Conservation (phyloP, 2,888 invertebrate species). For the Hypomecis punctinalis region DNA sequence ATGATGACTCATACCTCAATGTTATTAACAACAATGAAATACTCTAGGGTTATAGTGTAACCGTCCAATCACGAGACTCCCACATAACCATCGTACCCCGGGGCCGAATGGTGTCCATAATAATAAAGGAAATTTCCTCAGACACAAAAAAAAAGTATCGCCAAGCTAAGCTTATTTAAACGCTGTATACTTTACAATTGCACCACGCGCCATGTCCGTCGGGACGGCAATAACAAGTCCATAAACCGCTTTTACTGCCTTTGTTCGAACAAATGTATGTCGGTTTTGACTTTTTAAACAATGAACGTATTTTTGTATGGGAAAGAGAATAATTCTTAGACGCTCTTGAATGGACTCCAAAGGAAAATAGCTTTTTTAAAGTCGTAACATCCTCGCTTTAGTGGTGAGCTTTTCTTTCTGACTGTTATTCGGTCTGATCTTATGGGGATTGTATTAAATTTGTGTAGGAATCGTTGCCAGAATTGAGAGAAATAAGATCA, state of each 20-base stretch:
- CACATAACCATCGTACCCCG: too few species aligned
- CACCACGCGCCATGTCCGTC: slow-evolving; percentile 66
- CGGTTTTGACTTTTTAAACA: slow-evolving; percentile 84
- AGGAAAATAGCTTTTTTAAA: slow-evolving; percentile 55
- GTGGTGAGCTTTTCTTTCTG: slow-evolving; percentile 27
- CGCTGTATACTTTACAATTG: slow-evolving; percentile 42
- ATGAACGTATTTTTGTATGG: slow-evolving; percentile 80
- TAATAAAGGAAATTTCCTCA: too few species aligned
- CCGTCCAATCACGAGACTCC: too few species aligned
- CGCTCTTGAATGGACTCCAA: slow-evolving; percentile 61
- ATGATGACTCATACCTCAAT: too few species aligned
- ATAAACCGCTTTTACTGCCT: slow-evolving; percentile 85
- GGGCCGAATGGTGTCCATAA: too few species aligned
- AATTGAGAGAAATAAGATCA: not conserved
- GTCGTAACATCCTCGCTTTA: slow-evolving; percentile 42
- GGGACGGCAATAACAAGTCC: slow-evolving; percentile 83
- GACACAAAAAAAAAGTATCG: too few species aligned
- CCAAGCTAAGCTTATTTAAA: too few species aligned
- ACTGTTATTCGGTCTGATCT: slow-evolving; percentile 29
- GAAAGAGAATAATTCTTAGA: slow-evolving; percentile 69
- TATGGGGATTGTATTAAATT: slow-evolving; percentile 25
- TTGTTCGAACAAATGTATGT: slow-evolving; percentile 84
- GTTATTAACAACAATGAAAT: too few species aligned
- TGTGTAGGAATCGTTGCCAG: slow-evolving; percentile 15
- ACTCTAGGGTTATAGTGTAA: too few species aligned